Evolutionary conservation across 2,797 vertebrate species (phyloP), one percentile per base, ranked within the genome.

Genomic region (Florisuga fusca): DNA sequence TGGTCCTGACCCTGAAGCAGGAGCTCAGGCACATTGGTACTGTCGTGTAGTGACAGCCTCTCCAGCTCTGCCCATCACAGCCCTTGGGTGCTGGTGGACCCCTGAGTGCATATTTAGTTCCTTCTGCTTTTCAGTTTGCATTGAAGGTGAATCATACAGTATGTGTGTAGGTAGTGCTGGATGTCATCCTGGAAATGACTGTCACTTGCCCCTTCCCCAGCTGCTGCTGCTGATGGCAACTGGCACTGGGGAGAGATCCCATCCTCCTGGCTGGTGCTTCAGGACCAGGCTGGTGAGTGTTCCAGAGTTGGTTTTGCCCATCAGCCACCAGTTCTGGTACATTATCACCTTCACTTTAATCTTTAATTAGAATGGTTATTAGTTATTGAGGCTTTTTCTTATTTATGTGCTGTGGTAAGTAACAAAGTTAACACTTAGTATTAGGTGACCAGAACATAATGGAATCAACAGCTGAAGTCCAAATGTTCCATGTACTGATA

Each of bases 101-200:
- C n/a, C 6, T 5, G 41, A 16, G n/a, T 18, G 22, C 76, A n/a
- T 13, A 36, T 72, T 14, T 12, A 33, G 41, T 29, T 91, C n/a
- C 20, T 57, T 38, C 41, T 31, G 22, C 23, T 51, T 89, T 62
- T 53, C 29, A 26, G n/a, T 51, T 83, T 81, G 41, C 31, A 7
- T 3, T 76, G n/a, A 61, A 62, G 38, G 18, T 18, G 31, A 59
- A 45, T 26, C 23, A n/a, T n/a, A n/a, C n/a, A 43, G 33, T 31
- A 1, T 15, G 26, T 50, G 57, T 0, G 0, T 15, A 23, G 33
- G 29, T 10, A 9, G 25, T 15, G 43, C 23, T 36, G 43, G 29
- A 23, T 6, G 2, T 46, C 25, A 16, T 53, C 41, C 19, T 61
- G 68, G 43, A 69, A 66, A 26, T 26, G 25, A 27, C 8, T 4